Conservation (phyloP, 1,140 invertebrate genomes). For the Drosophila triauraria region DNA sequence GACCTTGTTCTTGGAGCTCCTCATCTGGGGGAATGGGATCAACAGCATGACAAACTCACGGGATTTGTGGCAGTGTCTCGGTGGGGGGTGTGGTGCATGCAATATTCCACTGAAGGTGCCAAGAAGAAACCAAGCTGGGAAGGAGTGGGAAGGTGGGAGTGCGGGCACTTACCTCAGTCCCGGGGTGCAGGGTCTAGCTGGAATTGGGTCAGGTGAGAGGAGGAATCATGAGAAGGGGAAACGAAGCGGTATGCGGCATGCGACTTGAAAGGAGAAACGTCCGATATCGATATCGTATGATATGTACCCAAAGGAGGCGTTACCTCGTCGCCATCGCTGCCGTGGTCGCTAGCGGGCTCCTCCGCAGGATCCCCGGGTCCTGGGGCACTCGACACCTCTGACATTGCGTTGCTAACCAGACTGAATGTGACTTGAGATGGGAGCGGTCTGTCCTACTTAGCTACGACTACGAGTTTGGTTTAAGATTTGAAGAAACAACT, state of each 20-base stretch:
- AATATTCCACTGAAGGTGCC: slow-evolving; percentile 42
- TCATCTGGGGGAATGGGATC: slow-evolving; percentile 35
- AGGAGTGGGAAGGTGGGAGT: slow-evolving; percentile 1
- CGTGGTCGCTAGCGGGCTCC: slow-evolving; percentile 27
- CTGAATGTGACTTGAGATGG: slow-evolving; percentile 37
- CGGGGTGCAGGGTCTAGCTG: slow-evolving; percentile 24
- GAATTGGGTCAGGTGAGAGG: slow-evolving; percentile 17
- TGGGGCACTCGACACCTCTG: slow-evolving; percentile 16
- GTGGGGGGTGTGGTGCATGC: slow-evolving; percentile 32
- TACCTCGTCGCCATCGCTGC: slow-evolving; percentile 44
- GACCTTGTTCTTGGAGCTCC: slow-evolving; percentile 56
- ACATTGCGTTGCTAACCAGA: slow-evolving; percentile 24
- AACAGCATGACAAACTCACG: slow-evolving; percentile 21
- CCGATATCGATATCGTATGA: slow-evolving; percentile 23
- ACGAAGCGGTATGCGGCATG: slow-evolving; percentile 50
- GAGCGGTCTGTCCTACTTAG: slow-evolving; percentile 39
- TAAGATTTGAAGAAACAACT: slow-evolving; percentile 31
- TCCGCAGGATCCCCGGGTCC: slow-evolving; percentile 5
- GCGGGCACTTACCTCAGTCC: slow-evolving; percentile 22
- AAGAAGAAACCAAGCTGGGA: slow-evolving; percentile 33
- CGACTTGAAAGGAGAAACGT: slow-evolving; percentile 36
- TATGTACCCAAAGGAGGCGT: slow-evolving; percentile 19
- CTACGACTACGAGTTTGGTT: slow-evolving; percentile 38
- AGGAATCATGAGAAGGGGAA: slow-evolving; percentile 26
- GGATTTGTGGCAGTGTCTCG: not conserved